Evolutionary conservation across 2,113 vertebrate species (phyloP), one percentile per base, ranked within the genome.

Genomic region (Anarhynchus alexandrinus): DNA sequence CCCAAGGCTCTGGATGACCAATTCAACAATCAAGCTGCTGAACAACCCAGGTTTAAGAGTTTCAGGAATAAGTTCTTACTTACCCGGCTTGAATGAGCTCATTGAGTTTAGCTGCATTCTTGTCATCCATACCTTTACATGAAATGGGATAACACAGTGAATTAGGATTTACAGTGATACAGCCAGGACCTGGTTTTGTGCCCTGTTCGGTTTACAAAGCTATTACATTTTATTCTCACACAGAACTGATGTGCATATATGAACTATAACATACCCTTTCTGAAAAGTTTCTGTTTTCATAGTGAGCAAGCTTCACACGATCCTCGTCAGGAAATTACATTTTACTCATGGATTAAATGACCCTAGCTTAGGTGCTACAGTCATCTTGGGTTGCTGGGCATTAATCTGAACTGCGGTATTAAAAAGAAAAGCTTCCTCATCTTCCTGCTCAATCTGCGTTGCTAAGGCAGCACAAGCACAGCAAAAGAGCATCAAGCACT

Each of bases 41-140:
- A 92, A 74, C n/a, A 73, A 66, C 1, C 3, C 29, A 29, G 25
- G 67, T 86, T 45, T 20, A 65, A 38, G 67, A 77, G 12, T 58
- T 92, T 88, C 13, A 66, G 57, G 38, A 92, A 2, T 5, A 47
- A 73, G 34, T 12, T 86, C 57, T 16, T 49, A 98, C 99, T 99
- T 98, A 99, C 99, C 99, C 99, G 3, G 98, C 98, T 91, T 99
- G 99, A 95, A 99, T 99, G 88, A 99, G 99, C 88, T 99, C 99
- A 17, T 99, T 99, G 93, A 99, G 98, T 97, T 99, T 99, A 29
- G 98, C 97, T 65, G 99, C 99, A 1, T 99, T 99, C 98, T 99
- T 99, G 97, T 99, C 99, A 82, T 99, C 99, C 99, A 99, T 99
- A 97, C 99, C 99, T 99, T 97, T 57, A 88, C 94, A 54, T n/a